Evolutionary conservation across 2,113 vertebrate species (phyloP).

Genomic region (Colossoma macropomum): DNA sequence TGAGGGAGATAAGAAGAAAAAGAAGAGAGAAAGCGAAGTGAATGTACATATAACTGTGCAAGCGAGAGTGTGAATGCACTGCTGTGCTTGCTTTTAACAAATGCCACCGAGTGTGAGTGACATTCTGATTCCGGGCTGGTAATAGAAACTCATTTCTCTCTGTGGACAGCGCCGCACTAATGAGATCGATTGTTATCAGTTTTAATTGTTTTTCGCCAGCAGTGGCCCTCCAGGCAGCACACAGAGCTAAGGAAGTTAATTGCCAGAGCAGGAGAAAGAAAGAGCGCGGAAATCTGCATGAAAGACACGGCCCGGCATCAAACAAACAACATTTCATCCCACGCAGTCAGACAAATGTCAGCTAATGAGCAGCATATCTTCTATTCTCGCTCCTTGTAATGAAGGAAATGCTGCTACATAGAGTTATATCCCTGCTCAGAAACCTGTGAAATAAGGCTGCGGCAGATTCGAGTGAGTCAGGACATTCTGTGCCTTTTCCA

Average conservation of each 20-base stretch:
- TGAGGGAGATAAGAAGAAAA: neutral
- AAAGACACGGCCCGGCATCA: constrained; percentile 36
- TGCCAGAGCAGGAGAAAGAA: constrained; percentile 52
- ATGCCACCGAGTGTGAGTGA: neutral
- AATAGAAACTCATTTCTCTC: constrained; percentile 41
- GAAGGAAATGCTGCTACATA: neutral
- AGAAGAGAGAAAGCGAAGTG: neutral
- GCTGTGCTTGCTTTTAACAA: neutral
- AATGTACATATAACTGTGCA: neutral
- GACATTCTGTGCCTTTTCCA: neutral
- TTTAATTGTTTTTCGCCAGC: constrained; percentile 66
- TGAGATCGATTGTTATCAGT: constrained; percentile 60
- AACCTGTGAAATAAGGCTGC: constrained; percentile 1
- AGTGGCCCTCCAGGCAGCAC: constrained; percentile 49
- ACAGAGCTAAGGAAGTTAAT: constrained; percentile 57
- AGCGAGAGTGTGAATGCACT: neutral
- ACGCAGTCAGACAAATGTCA: constrained; percentile 43
- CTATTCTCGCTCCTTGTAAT: neutral
- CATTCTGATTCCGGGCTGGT: neutral
- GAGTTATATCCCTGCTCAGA: constrained; percentile 12
- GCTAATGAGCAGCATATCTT: constrained; percentile 29
- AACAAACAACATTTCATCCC: constrained; percentile 30
- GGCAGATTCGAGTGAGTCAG: neutral
- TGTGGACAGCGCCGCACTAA: constrained; percentile 54
- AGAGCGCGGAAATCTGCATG: constrained; percentile 12